Evolutionary conservation across 2,113 vertebrate genomes (phyloP).

Genomic region (Oriolus oriolus): DNA sequence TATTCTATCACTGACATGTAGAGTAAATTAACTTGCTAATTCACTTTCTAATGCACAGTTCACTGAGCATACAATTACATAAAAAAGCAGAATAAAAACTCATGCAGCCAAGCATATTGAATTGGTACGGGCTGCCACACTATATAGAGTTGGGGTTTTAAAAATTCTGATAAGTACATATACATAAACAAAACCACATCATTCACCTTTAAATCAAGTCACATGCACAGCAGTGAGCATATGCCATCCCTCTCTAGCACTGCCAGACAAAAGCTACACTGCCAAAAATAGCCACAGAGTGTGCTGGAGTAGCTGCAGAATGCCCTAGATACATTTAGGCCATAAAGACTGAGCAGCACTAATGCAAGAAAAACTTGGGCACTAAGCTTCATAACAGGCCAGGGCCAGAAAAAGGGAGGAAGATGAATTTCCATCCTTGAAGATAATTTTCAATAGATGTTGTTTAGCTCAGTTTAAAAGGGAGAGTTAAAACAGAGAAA

Average conservation of each 20-base stretch:
- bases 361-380: neutral
- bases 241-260: slow-evolving; percentile 45
- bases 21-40: slow-evolving; percentile 42
- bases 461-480: neutral
- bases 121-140: neutral
- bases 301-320: slow-evolving; percentile 22
- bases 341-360: neutral
- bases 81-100: neutral
- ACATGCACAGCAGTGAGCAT: slow-evolving; percentile 43
- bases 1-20: neutral
- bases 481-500: neutral
- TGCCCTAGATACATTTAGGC: slow-evolving; percentile 63
- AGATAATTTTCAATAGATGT: neutral
- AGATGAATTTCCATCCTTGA: neutral
- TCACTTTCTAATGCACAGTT: neutral
- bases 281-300: slow-evolving; percentile 66
- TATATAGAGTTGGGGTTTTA: neutral
- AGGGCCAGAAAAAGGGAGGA: neutral
- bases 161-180: neutral
- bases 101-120: neutral
- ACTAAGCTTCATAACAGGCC: neutral
- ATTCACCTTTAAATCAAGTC: slow-evolving; percentile 29
- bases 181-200: neutral
- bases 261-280: slow-evolving; percentile 42
- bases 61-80: neutral